A percentile compares a stretch with the other conserved stretches of the same genome.
These are phyloP conservation scores for pig (Sus scrofa) DNA, from an alignment of 2,113 vertebrate genomes.

Conservation along the genomic window T2T-Sscrofa CM000814.6:43851501-43852000, in stretches of 20 bases:
- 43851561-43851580: fast-evolving
- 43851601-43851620: not conserved
- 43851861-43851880: fast-evolving
- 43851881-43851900: not conserved
- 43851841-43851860: fast-evolving
- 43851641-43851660: not conserved
- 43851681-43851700: fast-evolving
- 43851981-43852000: fast-evolving
- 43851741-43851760: fast-evolving
- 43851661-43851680: not conserved
- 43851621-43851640: not conserved
- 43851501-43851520: fast-evolving
- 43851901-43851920: not conserved
- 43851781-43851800: too few relatives aligned
- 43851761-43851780: too few relatives aligned
- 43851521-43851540: fast-evolving
- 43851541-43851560: fast-evolving
- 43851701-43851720: fast-evolving
- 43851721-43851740: fast-evolving
- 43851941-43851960: fast-evolving
- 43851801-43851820: not conserved
- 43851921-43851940: fast-evolving
- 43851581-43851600: not conserved
- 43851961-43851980: fast-evolving
- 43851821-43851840: fast-evolving